phyloP scores from a whole-genome alignment of 2,113 vertebrate genomes.

The Camelus dromedarius region DNA sequence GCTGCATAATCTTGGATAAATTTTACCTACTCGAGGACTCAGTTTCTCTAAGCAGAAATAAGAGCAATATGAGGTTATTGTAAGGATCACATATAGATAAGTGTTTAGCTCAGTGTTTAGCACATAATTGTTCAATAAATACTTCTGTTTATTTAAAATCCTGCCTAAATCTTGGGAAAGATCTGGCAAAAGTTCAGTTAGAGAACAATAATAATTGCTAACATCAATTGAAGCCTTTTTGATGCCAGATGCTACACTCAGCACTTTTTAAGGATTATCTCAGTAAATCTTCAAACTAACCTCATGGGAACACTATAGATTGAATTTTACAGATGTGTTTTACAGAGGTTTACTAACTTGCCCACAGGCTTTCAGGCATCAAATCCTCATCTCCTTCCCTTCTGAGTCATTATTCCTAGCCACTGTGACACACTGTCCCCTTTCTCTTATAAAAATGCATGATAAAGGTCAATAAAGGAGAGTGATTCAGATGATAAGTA shows the following conservation, averaged over 20 bases:
- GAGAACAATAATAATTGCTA: not conserved
- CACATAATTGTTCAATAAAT: not conserved
- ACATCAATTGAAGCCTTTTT: not conserved
- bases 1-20: not conserved
- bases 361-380: not conserved
- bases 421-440: not conserved
- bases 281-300: constrained; percentile 49
- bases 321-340: not conserved
- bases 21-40: not conserved
- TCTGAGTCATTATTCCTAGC: not conserved
- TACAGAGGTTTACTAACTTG: not conserved
- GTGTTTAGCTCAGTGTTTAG: not conserved
- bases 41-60: not conserved
- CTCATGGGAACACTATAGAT: not conserved
- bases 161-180: not conserved
- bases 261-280: constrained; percentile 52
- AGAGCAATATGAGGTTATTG: not conserved
- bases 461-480: not conserved
- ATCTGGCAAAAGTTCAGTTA: not conserved
- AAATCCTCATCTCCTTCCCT: not conserved
- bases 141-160: not conserved
- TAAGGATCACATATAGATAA: not conserved
- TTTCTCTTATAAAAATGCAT: not conserved
- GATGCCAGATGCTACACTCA: constrained; percentile 23
- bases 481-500: not conserved